Evolutionary conservation across 2,113 vertebrate species (phyloP).

Genomic region (Cyprinodon brontotheroides): DNA sequence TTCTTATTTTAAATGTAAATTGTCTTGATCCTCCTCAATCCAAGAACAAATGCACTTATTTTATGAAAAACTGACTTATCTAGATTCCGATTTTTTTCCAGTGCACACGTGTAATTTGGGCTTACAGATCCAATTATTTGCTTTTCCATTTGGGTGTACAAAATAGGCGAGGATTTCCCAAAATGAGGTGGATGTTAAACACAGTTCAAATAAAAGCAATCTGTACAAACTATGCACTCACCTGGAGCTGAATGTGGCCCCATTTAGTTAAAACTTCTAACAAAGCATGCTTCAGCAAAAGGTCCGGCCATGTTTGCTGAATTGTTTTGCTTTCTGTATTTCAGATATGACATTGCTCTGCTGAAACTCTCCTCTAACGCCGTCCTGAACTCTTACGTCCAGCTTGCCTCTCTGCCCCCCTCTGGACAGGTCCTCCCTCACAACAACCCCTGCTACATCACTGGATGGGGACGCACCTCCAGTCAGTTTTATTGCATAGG

Average conservation of each 20-base stretch:
- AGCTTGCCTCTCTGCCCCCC: slow-evolving; percentile 82
- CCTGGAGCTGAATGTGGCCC: background rate
- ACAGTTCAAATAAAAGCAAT: background rate
- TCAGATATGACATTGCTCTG: slow-evolving; percentile 77
- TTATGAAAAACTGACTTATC: too few species aligned
- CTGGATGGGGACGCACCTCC: slow-evolving; percentile 85
- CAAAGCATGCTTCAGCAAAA: background rate
- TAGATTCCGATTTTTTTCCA: too few species aligned
- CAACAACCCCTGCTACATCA: slow-evolving; percentile 83
- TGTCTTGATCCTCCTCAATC: too few species aligned
- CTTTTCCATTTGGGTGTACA: too few species aligned
- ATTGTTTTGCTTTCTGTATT: background rate
- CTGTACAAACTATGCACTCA: background rate
- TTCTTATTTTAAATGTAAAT: too few species aligned
- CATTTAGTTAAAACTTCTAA: background rate
- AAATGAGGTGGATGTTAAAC: background rate
- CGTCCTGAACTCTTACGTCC: slow-evolving; percentile 79
- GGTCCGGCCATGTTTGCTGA: background rate
- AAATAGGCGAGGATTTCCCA: background rate
- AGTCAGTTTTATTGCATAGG: slow-evolving; percentile 73
- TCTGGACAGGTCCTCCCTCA: slow-evolving; percentile 76
- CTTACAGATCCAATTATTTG: too few species aligned
- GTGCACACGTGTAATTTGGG: too few species aligned
- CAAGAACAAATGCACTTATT: too few species aligned
- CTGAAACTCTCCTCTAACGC: slow-evolving; percentile 73